Base-by-base conservation (phyloP, 2,797 vertebrate genomes). In the Myotis vivesi region DNA sequence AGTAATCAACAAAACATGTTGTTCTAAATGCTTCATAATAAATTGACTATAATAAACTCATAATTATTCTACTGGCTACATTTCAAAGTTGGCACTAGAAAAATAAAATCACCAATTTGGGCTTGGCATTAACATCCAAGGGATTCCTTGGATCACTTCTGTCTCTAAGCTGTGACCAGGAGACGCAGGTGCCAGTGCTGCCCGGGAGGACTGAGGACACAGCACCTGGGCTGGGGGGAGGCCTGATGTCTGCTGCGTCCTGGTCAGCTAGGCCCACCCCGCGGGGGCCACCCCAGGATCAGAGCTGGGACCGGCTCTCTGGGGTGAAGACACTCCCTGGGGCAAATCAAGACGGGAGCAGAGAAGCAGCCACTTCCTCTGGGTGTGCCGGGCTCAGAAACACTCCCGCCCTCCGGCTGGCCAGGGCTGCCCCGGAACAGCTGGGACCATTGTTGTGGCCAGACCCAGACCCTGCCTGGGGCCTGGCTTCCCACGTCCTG, bases 61-160 rank as follows among this genome's bases (percentile, higher is more conserved):
- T 97, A 97, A 62, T 77, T 59, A 95, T 92, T 96, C 96, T 80
- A 92, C 90, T 87, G 88, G 95, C 91, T 83, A 91, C 59, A 51
- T 93, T 95, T 97, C 96, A 96, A 96, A 97, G 97, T 91, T 89
- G 94, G 93, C 86, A 95, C 91, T 44, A 94, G 96, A 96, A 97
- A 87, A 38, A 84, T 85, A 69, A 96, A 97, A 97, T 73, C 23
- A 38, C 0, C 81, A 38, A 80, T 85, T 59, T 89, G 94, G 87
- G 53, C 87, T 81, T 76, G 91, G 79, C 68, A 89, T 79, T 64
- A 72, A 68, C 38, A 85, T 36, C 88, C 8, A 0, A 15, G 68
- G 51, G 80, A 33, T 77, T 94, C 72, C 89, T 49, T 6, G 15
- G 53, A 25, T 55, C n/a, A 11, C 22, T 83, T 33, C 49, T 17